A percentile compares a stretch with the other conserved stretches of the same genome.
phyloP scores from a whole-genome alignment of 1,140 invertebrate species.

The Heliconius nattereri region DNA sequence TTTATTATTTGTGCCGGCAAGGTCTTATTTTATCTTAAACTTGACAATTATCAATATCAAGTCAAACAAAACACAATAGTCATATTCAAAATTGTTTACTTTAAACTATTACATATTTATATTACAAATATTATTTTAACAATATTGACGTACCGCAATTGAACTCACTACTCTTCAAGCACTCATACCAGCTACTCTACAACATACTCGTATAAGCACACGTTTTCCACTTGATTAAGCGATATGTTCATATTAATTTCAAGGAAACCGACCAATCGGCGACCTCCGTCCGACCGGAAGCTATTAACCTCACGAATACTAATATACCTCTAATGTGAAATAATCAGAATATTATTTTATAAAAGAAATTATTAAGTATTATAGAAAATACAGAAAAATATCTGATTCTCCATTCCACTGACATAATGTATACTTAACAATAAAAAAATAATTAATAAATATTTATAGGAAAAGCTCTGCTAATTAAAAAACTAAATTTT shows the following conservation, averaged over 20 bases:
- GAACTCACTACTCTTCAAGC: not conserved
- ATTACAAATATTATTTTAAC: too few relatives aligned
- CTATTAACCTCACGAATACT: constrained; percentile 10
- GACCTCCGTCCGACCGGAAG: not conserved
- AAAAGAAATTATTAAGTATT: not conserved
- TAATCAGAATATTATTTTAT: not conserved
- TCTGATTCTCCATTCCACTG: too few relatives aligned
- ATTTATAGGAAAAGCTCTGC: too few relatives aligned
- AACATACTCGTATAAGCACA: not conserved
- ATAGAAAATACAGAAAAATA: not conserved
- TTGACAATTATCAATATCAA: too few relatives aligned
- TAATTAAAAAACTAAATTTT: too few relatives aligned
- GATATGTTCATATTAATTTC: constrained; percentile 17
- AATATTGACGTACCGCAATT: not conserved
- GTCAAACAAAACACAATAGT: too few relatives aligned
- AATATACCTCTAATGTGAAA: not conserved
- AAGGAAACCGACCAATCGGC: constrained; percentile 12
- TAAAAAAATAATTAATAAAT: too few relatives aligned
- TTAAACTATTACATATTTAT: too few relatives aligned
- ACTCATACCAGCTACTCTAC: not conserved
- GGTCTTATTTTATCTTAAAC: too few relatives aligned
- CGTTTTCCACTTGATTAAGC: constrained; percentile 10
- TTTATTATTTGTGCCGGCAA: too few relatives aligned
- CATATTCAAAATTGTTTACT: too few relatives aligned
- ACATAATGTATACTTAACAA: too few relatives aligned